Evolutionary conservation across 2,888 invertebrate genomes (phyloP), one percentile per base, ranked within the genome.

Genomic region (Malachius bipustulatus): DNA sequence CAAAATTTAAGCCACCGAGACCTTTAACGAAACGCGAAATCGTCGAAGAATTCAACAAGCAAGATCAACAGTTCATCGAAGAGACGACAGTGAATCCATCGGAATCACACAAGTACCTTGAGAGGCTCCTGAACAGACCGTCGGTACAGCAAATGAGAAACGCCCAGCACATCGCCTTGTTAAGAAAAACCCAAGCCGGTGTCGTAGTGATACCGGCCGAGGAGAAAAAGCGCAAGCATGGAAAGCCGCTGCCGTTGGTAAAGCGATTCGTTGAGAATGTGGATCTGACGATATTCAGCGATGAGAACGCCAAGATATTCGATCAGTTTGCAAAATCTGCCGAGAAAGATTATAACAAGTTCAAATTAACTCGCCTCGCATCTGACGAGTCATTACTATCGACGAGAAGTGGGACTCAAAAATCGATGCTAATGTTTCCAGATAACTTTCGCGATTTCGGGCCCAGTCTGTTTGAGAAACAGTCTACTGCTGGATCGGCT

Each of bases 21-120:
- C 50, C 48, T 35, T 38, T 56, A 2, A 54, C 47, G 3, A 50
- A 50, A 15, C 48, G 46, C 30, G 49, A 56, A 39, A 59, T 59
- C 24, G 36, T 44, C 16, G 40, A 49, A 14, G 54, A 52, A n/a
- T 58, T 52, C 32, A 38, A 37, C 8, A 50, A 54, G 33, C 55
- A 59, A 40, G 52, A 54, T 26, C 43, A 46, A 33, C 47, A 43
- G 35, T 32, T 57, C 19, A 41, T 55, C 13, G 49, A 55, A 15
- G 39, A 34, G 16, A 41, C 38, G 13, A 37, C 44, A 9, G 43
- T 41, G 3, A 35, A 44, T n/a, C 16, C 32, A 6, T 34, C 36
- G 3, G 30, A 39, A 4, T 37, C 46, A 1, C 38, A 46, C 0
- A 51, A 48, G 42, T 51, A 54, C 36, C 32, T 54, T 29, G 41